Evolutionary conservation across 1,140 invertebrate species (phyloP), one percentile per base, ranked within the genome.

Genomic region (Copidosoma floridanum): DNA sequence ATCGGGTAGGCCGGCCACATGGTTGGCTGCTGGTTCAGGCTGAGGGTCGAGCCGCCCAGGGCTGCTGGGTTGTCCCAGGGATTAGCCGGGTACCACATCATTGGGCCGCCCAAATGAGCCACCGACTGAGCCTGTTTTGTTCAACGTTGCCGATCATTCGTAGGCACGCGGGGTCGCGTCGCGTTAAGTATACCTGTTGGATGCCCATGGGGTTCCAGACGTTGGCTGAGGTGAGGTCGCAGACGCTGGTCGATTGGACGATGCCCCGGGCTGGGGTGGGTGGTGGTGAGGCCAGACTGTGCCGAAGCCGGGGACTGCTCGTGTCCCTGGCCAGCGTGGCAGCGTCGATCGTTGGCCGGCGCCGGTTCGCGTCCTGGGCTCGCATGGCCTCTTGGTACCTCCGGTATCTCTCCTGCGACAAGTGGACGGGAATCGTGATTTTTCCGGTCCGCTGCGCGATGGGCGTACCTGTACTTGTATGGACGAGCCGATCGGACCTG

Each of bases 41-140:
- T 79, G 68, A 79, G 65, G 2, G 69, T 78, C 0, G 79, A 80
- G 16, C 77, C 78, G n/a, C 76, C 70, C 57, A 79, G 44, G 26
- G 3, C 11, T 12, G 10, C 59, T 8, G 66, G 51, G 54, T 55
- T 48, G n/a, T 80, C 76, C 77, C 78, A 80, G 3, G 72, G 65
- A 46, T 67, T 66, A 2, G 72, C 63, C 16, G 72, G 73, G 80
- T 87, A 68, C 86, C 84, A 69, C 79, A 82, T 65, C 56, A 76
- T 71, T 27, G 72, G 79, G 47, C 18, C 32, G 26, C 57, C 35
- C 16, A 61, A 69, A 21, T 88, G 87, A 0, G 87, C 87, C 82
- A 89, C 84, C 0, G 88, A 89, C 66, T 89, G 87, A 0, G 87
- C 85, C 87, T 89, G 68, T 40, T 41, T 32, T 32, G 6, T 8